Evolutionary conservation across 2,113 vertebrate genomes (phyloP).

Genomic region (Anthoscopus minutus): DNA sequence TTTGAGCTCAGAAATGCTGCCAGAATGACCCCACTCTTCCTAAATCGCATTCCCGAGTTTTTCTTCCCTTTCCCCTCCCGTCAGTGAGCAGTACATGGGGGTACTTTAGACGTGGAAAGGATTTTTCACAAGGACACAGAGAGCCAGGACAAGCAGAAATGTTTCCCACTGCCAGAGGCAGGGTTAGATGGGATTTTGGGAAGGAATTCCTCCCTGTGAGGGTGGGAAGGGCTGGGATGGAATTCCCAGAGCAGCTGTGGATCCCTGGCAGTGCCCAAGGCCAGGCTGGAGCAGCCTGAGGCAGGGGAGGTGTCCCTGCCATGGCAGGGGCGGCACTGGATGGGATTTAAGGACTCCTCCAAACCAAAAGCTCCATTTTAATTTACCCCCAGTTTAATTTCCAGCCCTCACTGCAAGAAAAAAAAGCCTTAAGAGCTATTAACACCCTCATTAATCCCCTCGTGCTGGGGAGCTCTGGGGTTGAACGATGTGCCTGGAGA

Average conservation of each 20-base stretch:
- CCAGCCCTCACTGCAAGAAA: neutral
- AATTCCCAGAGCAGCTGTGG: neutral
- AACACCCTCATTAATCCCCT: fast-evolving
- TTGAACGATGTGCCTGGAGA: fast-evolving
- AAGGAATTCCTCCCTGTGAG: neutral
- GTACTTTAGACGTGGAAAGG: neutral
- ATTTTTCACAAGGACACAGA: neutral
- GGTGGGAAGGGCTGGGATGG: neutral
- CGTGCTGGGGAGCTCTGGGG: neutral
- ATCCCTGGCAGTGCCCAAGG: neutral
- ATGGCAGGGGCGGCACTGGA: neutral
- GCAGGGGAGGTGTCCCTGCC: neutral
- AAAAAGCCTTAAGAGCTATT: neutral
- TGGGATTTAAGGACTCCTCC: neutral
- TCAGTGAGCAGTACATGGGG: neutral
- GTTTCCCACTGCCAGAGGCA: neutral
- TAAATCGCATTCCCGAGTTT: neutral
- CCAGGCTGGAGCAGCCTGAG: neutral
- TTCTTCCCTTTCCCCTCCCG: neutral
- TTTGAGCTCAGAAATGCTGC: fast-evolving
- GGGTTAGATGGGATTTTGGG: neutral
- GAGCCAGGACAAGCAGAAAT: neutral
- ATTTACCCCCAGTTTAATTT: neutral
- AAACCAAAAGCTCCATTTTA: fast-evolving
- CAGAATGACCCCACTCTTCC: fast-evolving